Evolutionary conservation across 2,888 invertebrate genomes (phyloP), one percentile per base, ranked within the genome.

Genomic region (Caenorhabditis auriculariae): DNA sequence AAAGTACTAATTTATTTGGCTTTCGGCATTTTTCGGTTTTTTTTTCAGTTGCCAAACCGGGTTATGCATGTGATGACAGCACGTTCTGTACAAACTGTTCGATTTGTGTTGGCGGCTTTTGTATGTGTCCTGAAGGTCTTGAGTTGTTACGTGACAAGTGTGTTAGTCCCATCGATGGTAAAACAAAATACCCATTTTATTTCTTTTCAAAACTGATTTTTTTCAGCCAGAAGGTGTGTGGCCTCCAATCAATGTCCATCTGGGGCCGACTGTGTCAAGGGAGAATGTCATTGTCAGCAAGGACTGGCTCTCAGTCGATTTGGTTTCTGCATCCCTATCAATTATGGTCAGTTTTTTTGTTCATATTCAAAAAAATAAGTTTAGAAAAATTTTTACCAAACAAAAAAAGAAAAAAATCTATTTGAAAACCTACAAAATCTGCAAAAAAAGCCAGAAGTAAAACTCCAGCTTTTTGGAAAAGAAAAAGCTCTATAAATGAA

Each of bases 171-270:
- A 60, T 64, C 51, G 69, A 69, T 53, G 69, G 71, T 74, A 48
- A 46, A 39, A 39, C 9, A 38, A 12, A 15, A n/a, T 12, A 17
- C 12, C 17, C 19, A 6, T 23, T 7, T 1, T 24, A 15, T 19
- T n/a, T 15, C 19, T 17, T 15, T n/a, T 28, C 3, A 23, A 3
- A 3, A 37, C 41, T 29, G 4, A 19, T 48, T 24, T 21, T 35
- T 51, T 69, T 52, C 23, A 74, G 73, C 67, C 17, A 60, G 66
- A 21, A 54, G 54, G 35, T 76, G 75, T 53, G 27, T 72, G 21
- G 67, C 75, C 6, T 68, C 71, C 12, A 66, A 69, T 37, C 73
- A 74, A 42, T 76, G 76, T 55, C 71, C 75, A 38, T 63, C 71
- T 21, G 76, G 75, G 39, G 71, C 75, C n/a, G 67, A 70, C 32